Evolutionary conservation across 2,797 vertebrate genomes (phyloP), one percentile per base, ranked within the genome.

Genomic region (Diplodus puntazzo): DNA sequence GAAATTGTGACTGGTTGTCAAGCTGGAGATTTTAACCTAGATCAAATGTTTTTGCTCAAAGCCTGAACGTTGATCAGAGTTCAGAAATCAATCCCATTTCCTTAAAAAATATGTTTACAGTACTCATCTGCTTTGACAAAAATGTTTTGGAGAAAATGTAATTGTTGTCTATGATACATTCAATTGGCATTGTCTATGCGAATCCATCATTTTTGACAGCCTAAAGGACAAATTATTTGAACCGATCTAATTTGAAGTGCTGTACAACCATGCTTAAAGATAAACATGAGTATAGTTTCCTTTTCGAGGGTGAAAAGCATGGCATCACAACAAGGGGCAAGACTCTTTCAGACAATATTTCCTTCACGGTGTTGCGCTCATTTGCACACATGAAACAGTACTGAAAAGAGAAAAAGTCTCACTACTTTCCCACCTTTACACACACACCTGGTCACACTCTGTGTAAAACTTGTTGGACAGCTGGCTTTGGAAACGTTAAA

Each of bases 1-100:
- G 25, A 75, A 80, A 55, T 39, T 43, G 48, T 57, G 43, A 25
- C 49, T 45, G 59, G 48, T 27, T n/a, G 14, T 27, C 48, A 69
- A 23, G 60, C 12, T 16, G n/a, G 39, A 54, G 57, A 50, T 45
- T 34, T 69, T 17, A 17, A 13, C 21, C 8, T 23, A 1, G 10
- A 50, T 27, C 2, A 7, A 2, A n/a, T 61, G 13, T n/a, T 11
- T 78, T 20, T 55, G 13, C 7, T n/a, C 8, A 54, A 27, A 54
- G 12, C 57, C 30, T 13, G 0, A 6, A n/a, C 12, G 46, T 62
- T 60, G 20, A 55, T 60, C 46, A 39, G 21, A 39, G 1, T 23
- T 18, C 39, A 67, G 30, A 59, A 49, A 60, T 60, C 30, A 57
- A 23, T 25, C 39, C 3, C 4, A 3, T 2, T 30, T 30, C 18